phyloP scores from a whole-genome alignment of 2,113 vertebrate species.

The Coracopsis vasa region DNA sequence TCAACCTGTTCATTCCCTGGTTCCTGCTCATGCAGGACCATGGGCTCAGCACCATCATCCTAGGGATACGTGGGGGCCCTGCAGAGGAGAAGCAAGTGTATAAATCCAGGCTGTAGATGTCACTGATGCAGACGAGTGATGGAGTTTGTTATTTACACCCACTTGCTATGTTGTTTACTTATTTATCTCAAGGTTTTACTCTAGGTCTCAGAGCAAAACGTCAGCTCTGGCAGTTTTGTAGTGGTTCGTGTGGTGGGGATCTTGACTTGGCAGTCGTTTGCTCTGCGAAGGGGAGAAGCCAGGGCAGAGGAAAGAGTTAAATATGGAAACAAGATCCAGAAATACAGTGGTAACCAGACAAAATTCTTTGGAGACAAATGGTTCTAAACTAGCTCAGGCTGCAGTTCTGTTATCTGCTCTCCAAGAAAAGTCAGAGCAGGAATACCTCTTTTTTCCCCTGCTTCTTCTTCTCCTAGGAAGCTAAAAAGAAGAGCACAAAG shows the following conservation, averaged over 20 bases:
- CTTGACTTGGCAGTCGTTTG: neutral
- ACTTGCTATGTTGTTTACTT: neutral
- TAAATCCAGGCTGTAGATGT: neutral
- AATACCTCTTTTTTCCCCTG: neutral
- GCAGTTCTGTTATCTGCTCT: constrained; percentile 40
- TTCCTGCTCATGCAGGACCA: rapidly evolving
- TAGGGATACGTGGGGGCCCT: neutral
- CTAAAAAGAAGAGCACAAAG: constrained; percentile 29
- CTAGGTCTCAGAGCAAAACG: neutral
- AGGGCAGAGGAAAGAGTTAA: constrained; percentile 39
- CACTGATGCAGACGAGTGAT: neutral
- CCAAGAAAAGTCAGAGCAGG: constrained; percentile 27
- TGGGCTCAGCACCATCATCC: neutral
- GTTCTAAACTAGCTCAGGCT: constrained; percentile 50
- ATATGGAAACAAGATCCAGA: constrained; percentile 39
- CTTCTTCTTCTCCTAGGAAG: neutral
- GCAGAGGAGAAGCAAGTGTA: neutral
- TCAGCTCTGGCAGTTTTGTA: rapidly evolving
- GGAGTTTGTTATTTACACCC: neutral
- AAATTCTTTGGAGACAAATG: constrained; percentile 58
- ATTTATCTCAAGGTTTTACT: neutral
- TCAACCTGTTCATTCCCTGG: neutral
- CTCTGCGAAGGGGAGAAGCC: neutral
- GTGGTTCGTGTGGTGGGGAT: neutral
- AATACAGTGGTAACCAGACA: neutral